Evolutionary conservation across 1,140 invertebrate genomes (phyloP).

Genomic region (Agrypnia vestita): DNA sequence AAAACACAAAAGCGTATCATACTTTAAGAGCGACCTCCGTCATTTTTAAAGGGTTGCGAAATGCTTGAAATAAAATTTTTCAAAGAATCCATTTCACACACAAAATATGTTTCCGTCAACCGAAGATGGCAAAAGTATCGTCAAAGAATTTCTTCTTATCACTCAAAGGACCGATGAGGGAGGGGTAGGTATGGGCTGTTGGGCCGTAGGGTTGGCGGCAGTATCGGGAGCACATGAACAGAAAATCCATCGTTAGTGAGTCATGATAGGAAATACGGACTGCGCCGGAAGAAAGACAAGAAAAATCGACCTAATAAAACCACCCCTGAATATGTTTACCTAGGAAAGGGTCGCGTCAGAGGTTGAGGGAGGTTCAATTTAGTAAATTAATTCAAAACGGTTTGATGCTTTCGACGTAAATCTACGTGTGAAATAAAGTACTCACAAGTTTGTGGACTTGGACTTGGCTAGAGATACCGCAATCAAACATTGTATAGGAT

Average conservation of each 20-base stretch:
- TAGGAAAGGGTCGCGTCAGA: slow-evolving; percentile 29
- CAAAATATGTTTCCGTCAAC: not conserved
- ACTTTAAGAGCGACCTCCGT: too few relatives aligned
- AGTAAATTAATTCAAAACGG: not conserved
- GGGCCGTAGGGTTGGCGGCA: not conserved
- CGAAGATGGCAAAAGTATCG: not conserved
- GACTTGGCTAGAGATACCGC: too few relatives aligned
- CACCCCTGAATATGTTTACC: slow-evolving; percentile 50
- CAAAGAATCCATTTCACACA: slow-evolving; percentile 9
- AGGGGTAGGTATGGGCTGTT: slow-evolving; percentile 1
- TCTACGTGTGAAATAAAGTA: too few relatives aligned
- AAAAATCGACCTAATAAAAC: slow-evolving; percentile 58
- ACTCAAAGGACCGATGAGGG: slow-evolving; percentile 1
- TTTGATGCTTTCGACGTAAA: too few relatives aligned
- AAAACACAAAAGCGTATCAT: too few relatives aligned
- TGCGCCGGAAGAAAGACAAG: slow-evolving; percentile 53
- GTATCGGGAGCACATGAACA: slow-evolving; percentile 23
- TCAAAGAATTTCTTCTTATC: slow-evolving; percentile 21
- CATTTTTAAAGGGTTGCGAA: too few relatives aligned
- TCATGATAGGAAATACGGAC: slow-evolving; percentile 55
- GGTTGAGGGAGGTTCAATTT: slow-evolving; percentile 21
- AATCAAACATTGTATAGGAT: too few relatives aligned
- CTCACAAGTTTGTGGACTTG: too few relatives aligned
- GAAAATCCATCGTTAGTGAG: slow-evolving; percentile 53
- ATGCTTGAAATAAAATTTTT: not conserved